phyloP scores from a whole-genome alignment of 2,113 vertebrate species.

The Salvelinus alpinus region DNA sequence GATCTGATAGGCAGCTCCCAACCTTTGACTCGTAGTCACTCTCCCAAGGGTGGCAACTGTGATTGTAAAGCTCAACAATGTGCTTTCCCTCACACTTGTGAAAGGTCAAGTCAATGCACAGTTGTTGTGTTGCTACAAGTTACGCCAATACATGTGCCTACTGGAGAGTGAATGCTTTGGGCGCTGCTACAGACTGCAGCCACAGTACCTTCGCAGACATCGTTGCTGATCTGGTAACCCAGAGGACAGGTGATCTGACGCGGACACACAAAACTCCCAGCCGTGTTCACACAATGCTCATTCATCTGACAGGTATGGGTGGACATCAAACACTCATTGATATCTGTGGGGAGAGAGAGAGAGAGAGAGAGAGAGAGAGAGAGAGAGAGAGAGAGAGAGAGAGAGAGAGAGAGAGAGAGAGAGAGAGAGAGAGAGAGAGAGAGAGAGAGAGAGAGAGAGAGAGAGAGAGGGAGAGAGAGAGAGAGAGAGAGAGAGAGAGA shows the following conservation, averaged over 20 bases:
- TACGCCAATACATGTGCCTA: neutral
- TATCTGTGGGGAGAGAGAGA: constrained; percentile 67
- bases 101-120: neutral
- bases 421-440: constrained; percentile 1
- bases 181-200: neutral
- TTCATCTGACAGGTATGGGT: constrained; percentile 76
- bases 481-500: too few species aligned
- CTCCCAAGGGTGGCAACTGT: neutral
- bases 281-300: constrained; percentile 84
- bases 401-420: neutral
- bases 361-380: constrained; percentile 1
- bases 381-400: constrained; percentile 1
- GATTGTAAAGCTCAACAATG: constrained; percentile 40
- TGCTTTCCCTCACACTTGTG: constrained; percentile 36
- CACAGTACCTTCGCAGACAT: constrained; percentile 80
- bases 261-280: constrained; percentile 83
- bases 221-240: constrained; percentile 73
- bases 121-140: constrained; percentile 13
- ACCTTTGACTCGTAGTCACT: neutral
- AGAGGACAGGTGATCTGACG: constrained; percentile 79
- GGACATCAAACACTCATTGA: constrained; percentile 81
- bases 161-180: neutral
- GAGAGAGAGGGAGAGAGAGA: neutral
- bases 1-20: neutral
- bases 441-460: constrained; percentile 1